Base-by-base conservation (phyloP, 1,140 invertebrate species). In the Bicyclus anynana region DNA sequence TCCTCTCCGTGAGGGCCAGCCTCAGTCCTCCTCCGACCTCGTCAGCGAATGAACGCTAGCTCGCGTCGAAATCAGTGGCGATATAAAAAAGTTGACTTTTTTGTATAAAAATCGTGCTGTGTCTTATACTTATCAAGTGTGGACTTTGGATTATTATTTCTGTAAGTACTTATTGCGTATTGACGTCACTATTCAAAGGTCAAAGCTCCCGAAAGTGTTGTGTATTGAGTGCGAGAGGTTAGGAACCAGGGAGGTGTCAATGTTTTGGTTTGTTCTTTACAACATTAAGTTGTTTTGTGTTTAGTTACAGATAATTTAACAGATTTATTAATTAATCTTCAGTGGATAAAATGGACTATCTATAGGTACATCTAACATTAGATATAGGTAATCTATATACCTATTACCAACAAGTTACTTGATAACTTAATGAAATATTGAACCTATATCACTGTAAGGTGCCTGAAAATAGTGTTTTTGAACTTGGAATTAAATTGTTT, bases 21-120 rank as follows among this genome's bases (percentile, higher is more conserved):
- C 77, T 71, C 83, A 86, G 83, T 84, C 73, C 80, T 81, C 74
- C 49, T 69, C 48, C 33, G 52, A 60, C 60, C 63, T 65, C 69
- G 51, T 62, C 50, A 44, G n/a, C 6, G 72, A 64, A 53, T 52
- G 66, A 57, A 77, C 73, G 80, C 68, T 18, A 57, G 16, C 56
- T 53, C 67, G 67, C 59, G 62, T 44, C 2, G 14, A 44, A 57
- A 61, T 21, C 59, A 74, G 80, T 84, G 80, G 56, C 69, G 66
- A 73, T 52, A 71, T 63, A 69, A 75, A 73, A 40, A 74, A 72
- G 69, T 76, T 76, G 50, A 59, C 60, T 76, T 72, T 72, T 68
- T 71, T 74, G 59, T 67, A 75, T 67, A 72, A 82, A 74, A 84
- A 82, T 65, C 75, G 83, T 86, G 83, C 65, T 80, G 81, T 86